Conservation (phyloP, 2,113 vertebrate species). For the Colaptes auratus region DNA sequence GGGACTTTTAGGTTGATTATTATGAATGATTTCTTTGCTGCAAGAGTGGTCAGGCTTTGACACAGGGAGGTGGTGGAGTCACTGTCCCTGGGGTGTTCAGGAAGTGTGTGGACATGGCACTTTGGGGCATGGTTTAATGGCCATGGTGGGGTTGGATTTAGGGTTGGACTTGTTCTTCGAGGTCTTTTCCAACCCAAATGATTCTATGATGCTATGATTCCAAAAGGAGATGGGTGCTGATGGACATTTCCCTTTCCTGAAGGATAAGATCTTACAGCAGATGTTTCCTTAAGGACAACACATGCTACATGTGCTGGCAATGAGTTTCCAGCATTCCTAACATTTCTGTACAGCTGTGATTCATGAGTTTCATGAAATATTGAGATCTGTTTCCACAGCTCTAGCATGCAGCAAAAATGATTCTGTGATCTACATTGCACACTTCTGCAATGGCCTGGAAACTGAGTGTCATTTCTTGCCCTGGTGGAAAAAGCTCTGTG, state of each 20-base stretch:
- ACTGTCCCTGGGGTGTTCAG: no score
- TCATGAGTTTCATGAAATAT: slow-evolving; percentile 67
- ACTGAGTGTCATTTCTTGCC: slow-evolving; percentile 4
- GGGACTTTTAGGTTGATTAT: no score
- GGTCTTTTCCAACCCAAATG: no score
- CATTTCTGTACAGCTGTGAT: slow-evolving; percentile 62
- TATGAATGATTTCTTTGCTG: no score
- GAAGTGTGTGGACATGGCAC: no score
- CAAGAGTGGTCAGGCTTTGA: no score
- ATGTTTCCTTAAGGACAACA: slow-evolving; percentile 1
- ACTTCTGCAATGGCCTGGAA: background rate
- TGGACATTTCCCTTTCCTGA: background rate
- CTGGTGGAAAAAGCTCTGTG: slow-evolving; percentile 20
- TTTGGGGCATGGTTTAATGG: no score
- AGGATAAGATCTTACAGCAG: background rate
- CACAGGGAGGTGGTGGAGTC: no score
- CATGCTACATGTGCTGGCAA: background rate
- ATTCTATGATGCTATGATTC: no score
- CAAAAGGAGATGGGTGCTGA: background rate
- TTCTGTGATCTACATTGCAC: slow-evolving; percentile 63
- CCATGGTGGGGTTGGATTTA: no score
- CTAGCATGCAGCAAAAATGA: slow-evolving; percentile 27
- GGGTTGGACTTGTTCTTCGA: no score
- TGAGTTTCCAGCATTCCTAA: slow-evolving; percentile 29
- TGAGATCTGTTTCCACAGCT: slow-evolving; percentile 37